A percentile compares a stretch with the other conserved stretches of the same genome.
These are phyloP conservation scores for Micrastur ruficollis DNA, from an alignment of 2,797 vertebrate species.

Conservation along the genomic window DNA sequence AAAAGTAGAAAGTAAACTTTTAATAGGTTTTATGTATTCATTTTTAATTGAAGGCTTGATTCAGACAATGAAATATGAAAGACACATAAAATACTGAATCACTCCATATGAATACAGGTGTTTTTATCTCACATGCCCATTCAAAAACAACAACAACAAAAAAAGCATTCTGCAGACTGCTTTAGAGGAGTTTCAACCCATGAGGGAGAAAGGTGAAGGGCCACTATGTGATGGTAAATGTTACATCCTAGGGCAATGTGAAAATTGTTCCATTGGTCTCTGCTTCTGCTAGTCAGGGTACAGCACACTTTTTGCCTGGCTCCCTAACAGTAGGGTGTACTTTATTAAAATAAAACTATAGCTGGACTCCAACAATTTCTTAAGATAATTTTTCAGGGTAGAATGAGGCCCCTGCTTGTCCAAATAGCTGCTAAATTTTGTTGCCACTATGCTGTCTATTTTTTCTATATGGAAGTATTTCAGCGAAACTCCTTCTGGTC, in stretches of 20 bases:
- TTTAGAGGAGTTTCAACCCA: background rate
- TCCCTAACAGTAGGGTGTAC: background rate
- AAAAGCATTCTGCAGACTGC: background rate
- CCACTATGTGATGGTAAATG: background rate
- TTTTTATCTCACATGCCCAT: background rate
- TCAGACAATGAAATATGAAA: background rate
- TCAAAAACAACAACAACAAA: background rate
- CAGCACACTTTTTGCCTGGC: rapidly evolving
- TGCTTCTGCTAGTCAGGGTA: background rate
- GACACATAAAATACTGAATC: background rate
- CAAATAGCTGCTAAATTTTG: background rate
- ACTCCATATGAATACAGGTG: background rate
- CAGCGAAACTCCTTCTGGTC: background rate
- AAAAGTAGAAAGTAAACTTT: background rate
- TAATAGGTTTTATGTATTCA: background rate
- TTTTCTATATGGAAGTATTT: background rate
- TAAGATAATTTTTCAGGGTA: background rate
- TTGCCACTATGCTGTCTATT: rapidly evolving
- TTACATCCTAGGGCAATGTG: background rate
- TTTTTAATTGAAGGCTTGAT: background rate
- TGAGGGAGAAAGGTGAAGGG: background rate
- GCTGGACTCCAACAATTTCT: background rate
- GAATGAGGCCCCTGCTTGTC: background rate
- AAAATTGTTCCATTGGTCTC: background rate
- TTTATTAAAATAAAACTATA: background rate